These are phyloP conservation scores for Ichneumoninae sp. DNA, from an alignment of 2,888 invertebrate genomes.

Conservation along the genomic window DNA sequence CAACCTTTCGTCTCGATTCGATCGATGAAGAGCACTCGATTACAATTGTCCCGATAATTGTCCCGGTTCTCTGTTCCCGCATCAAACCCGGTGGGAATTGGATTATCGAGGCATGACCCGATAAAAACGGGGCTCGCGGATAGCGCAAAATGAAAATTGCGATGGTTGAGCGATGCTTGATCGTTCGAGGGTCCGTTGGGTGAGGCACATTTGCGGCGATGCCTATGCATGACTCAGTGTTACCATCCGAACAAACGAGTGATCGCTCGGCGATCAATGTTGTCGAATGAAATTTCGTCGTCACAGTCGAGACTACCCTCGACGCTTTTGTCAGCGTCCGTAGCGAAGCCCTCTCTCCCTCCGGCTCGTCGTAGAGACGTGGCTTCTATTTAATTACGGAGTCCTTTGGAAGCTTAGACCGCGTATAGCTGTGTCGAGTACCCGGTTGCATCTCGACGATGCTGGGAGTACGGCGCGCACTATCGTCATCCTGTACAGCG, in stretches of 20 bases:
- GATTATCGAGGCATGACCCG: not conserved
- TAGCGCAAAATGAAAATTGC: not conserved
- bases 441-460: slow-evolving; percentile 31
- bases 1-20: slow-evolving; percentile 12
- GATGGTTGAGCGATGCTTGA: not conserved
- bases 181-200: not conserved
- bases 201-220: not conserved
- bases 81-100: not conserved
- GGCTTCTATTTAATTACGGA: slow-evolving; percentile 78
- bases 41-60: slow-evolving; percentile 18
- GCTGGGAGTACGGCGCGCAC: slow-evolving; percentile 10
- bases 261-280: slow-evolving; percentile 31
- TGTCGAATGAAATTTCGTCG: slow-evolving; percentile 12
- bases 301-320: slow-evolving; percentile 1
- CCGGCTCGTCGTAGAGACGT: slow-evolving; percentile 68
- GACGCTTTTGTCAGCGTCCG: not conserved
- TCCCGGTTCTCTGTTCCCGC: not conserved
- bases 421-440: slow-evolving; percentile 69
- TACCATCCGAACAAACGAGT: slow-evolving; percentile 20
- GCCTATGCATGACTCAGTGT: not conserved
- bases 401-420: slow-evolving; percentile 72
- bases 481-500: slow-evolving; percentile 56
- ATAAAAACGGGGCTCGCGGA: not conserved
- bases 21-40: slow-evolving; percentile 28
- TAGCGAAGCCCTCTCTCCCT: slow-evolving; percentile 18